Evolutionary conservation across 2,888 invertebrate genomes (phyloP), one percentile per base, ranked within the genome.

Genomic region (Emmelina monodactyla): DNA sequence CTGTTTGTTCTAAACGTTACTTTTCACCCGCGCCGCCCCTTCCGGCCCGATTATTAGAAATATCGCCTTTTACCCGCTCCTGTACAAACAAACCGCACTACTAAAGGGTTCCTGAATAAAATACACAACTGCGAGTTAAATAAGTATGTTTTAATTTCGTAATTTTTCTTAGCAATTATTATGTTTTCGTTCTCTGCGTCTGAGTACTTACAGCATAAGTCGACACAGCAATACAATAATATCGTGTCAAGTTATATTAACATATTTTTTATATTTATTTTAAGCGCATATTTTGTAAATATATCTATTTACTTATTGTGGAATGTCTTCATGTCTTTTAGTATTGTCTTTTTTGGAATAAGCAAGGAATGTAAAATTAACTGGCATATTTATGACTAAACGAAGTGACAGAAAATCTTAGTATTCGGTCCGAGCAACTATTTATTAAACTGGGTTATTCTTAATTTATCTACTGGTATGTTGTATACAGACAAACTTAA

Each of bases 61-160:
- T 62, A 58, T 58, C 63, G 58, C 62, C 58, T 67, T 68, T 67
- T 68, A 61, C 58, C 53, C 54, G 46, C 39, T 61, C 55, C 55
- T 61, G 55, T n/a, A n/a, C n/a, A n/a, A n/a, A n/a, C n/a, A n/a
- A n/a, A n/a, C n/a, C n/a, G n/a, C n/a, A n/a, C n/a, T n/a, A n/a
- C 43, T 42, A 42, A 35, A 45, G 40, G 39, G 39, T 39, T 39
- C 37, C 33, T 41, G 31, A 39, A 40, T 43, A 39, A 46, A 44
- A 38, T 41, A 35, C 25, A 25, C 25, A 25, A 32, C 37, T 58
- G 70, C 76, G 71, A 76, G 76, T 79, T 78, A 78, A 79, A 79
- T 79, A n/a, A n/a, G n/a, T n/a, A 79, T 75, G 72, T 69, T 78
- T 78, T 78, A 78, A 76, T 79, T 78, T 72, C 68, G 68, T 78